phyloP scores from a whole-genome alignment of 2,888 invertebrate genomes.

The Drosophila rubida region DNA sequence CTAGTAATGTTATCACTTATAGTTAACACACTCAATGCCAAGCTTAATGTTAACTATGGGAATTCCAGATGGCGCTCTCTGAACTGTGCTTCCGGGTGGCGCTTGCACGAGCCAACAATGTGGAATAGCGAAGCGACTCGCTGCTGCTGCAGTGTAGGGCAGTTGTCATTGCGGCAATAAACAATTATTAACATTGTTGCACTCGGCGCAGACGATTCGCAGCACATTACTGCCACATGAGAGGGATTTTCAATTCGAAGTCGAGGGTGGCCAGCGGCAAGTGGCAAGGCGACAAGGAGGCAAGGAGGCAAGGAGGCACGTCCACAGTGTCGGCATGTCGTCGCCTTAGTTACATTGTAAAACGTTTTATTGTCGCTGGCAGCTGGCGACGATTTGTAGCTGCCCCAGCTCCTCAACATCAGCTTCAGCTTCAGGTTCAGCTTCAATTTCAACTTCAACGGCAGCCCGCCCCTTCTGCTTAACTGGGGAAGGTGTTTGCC shows the following conservation, averaged over 20 bases:
- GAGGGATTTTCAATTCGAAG: conserved; percentile 24
- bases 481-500: conserved; percentile 39
- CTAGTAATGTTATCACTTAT: no score
- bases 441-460: conserved; percentile 1
- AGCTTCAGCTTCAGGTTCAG: not conserved
- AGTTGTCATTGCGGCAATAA: conserved; percentile 11
- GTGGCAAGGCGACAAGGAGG: not conserved
- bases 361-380: conserved; percentile 74
- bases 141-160: not conserved
- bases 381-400: conserved; percentile 77
- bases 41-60: no score
- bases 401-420: conserved; percentile 14
- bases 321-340: conserved; percentile 54
- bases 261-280: conserved; percentile 2
- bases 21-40: no score
- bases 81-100: not conserved
- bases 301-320: not conserved
- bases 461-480: no score
- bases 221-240: conserved; percentile 74
- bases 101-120: not conserved
- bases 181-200: conserved; percentile 55
- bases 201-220: conserved; percentile 50
- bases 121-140: not conserved
- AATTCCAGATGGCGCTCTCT: not conserved
- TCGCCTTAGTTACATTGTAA: conserved; percentile 77